These are phyloP conservation scores for Ceratosolen solmsi DNA, from an alignment of 1,140 invertebrate genomes.

Conservation along the genomic window DNA sequence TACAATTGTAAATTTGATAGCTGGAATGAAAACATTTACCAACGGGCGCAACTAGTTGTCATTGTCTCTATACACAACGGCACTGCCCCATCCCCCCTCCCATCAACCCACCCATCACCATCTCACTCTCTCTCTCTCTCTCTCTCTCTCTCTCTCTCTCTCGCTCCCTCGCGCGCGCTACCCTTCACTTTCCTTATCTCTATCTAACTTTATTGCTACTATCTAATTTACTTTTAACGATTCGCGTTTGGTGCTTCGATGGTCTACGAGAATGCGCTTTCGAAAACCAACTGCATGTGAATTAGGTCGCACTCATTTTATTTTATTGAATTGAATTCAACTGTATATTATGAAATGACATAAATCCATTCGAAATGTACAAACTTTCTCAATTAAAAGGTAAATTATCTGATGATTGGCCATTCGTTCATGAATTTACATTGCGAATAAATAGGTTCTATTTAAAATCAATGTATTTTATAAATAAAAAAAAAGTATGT, in stretches of 20 bases:
- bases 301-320: no score
- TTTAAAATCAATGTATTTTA: no score
- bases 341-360: no score
- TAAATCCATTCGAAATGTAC: no score
- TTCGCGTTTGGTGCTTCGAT: conserved; percentile 34
- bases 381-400: no score
- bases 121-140: neutral
- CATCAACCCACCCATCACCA: neutral
- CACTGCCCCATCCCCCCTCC: neutral
- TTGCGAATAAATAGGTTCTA: no score
- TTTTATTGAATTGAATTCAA: no score
- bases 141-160: neutral
- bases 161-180: conserved; percentile 2
- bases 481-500: no score
- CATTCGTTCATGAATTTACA: no score
- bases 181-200: neutral
- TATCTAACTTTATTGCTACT: neutral
- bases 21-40: conserved; percentile 42
- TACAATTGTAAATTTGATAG: conserved; percentile 35
- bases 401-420: no score
- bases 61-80: conserved; percentile 22
- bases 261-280: no score
- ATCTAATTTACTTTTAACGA: conserved; percentile 33
- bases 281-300: no score
- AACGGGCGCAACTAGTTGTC: conserved; percentile 26